Base-by-base conservation (phyloP, 2,888 invertebrate species). In the Sclerodermus sp. region DNA sequence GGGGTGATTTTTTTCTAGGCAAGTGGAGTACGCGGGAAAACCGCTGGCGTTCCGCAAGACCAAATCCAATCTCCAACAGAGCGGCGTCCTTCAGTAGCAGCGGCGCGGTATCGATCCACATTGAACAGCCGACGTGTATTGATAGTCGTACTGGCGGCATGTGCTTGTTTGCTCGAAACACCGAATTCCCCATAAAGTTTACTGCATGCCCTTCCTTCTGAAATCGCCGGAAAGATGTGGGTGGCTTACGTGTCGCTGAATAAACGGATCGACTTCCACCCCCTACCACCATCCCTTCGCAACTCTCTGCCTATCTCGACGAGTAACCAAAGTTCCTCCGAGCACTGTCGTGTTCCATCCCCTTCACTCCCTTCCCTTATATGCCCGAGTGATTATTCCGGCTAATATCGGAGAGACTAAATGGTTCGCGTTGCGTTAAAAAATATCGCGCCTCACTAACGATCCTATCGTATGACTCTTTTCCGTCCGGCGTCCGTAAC, bases 181-280 rank as follows among this genome's bases (percentile, higher is more conserved):
- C 57, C 56, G 57, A 57, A 65, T 66, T 57, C 48, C 55, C 58
- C 58, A 48, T 55, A 52, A 57, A 66, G 57, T 64, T 66, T 58
- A 54, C 59, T 48, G 48, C 58, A 50, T 47, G 42, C 53, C 49
- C 55, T 54, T 57, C 54, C 43, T 34, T 23, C 31, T 46, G 45
- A 17, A 29, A 45, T 37, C 36, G 16, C 13, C 51, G 43, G 54
- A 43, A 46, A 46, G 47, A 49, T 8, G 53, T 12, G 23, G 31
- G 31, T 8, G 43, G 62, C 61, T 63, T 61, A 60, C 66, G 65
- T 65, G 62, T 57, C 66, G 56, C 52, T 57, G 60, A 65, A 66
- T 67, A 64, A 67, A 66, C 59, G 59, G 62, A 65, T 65, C 65
- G 61, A 57, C 62, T 48, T 52, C 42, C 44, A n/a, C n/a, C n/a